phyloP scores from a whole-genome alignment of 2,797 vertebrate genomes.

The Fringilla coelebs region DNA sequence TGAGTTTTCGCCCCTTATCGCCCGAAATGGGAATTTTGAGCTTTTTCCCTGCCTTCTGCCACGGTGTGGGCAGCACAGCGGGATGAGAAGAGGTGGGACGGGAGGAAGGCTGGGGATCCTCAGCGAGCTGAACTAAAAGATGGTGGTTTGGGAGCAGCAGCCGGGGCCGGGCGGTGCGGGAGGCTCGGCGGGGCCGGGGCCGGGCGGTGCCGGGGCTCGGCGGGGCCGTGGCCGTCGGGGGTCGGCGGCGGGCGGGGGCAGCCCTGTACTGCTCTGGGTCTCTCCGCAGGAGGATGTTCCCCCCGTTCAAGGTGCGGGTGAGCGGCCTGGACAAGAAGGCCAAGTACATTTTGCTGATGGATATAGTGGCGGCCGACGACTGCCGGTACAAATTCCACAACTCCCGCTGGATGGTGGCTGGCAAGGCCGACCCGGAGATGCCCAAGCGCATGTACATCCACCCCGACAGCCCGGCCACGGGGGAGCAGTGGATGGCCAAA shows the following conservation, averaged over 20 bases:
- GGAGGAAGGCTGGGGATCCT: background rate
- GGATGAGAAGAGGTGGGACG: background rate
- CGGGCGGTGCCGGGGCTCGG: background rate
- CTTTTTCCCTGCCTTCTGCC: background rate
- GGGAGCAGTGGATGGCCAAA: constrained; percentile 99
- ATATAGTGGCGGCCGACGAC: constrained; percentile 96
- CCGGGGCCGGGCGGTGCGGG: background rate
- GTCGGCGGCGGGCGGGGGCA: background rate
- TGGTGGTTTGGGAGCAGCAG: background rate
- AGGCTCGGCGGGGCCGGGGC: background rate
- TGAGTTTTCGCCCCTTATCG: background rate
- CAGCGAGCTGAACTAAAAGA: background rate
- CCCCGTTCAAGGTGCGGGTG: constrained; percentile 95
- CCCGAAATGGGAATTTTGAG: background rate
- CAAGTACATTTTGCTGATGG: constrained; percentile 97
- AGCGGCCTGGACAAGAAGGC: constrained; percentile 97
- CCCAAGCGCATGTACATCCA: constrained; percentile 99
- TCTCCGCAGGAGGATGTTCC: constrained; percentile 92
- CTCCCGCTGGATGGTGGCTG: constrained; percentile 98
- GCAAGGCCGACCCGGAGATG: constrained; percentile 98
- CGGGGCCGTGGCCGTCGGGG: background rate
- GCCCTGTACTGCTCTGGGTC: constrained; percentile 3
- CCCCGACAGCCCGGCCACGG: constrained; percentile 95
- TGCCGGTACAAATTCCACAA: constrained; percentile 99
- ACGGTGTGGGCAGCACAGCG: background rate